Evolutionary conservation across 2,797 vertebrate genomes (phyloP).

Genomic region (Monodelphis domestica): DNA sequence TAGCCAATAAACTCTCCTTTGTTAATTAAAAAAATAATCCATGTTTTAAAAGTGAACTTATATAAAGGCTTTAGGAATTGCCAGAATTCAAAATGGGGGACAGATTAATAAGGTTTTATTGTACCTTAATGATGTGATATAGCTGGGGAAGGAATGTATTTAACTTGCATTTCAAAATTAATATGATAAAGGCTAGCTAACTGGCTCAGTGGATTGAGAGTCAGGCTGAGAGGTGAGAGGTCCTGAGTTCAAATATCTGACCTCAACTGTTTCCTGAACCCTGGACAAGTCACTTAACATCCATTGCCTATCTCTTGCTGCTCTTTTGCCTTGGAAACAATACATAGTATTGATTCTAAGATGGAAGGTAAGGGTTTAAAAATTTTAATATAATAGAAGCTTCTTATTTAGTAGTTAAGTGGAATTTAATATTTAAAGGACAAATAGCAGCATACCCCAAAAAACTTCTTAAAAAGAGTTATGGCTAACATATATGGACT

Average conservation of each 20-base stretch:
- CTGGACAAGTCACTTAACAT: no score
- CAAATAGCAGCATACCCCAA: conserved; percentile 1
- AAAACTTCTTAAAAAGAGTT: not conserved
- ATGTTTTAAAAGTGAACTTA: conserved; percentile 22
- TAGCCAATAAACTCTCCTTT: not conserved
- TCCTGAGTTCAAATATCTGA: no score
- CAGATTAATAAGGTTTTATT: not conserved
- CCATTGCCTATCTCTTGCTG: no score
- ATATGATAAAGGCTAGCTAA: no score
- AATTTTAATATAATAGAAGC: not conserved
- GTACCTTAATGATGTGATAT: conserved; percentile 1
- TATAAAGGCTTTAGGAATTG: not conserved
- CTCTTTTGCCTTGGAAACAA: no score
- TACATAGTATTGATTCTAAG: no score
- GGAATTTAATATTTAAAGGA: conserved; percentile 16
- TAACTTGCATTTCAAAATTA: conserved; percentile 21
- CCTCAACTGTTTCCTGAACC: no score
- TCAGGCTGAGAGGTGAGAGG: no score
- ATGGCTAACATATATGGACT: not conserved
- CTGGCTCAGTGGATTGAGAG: no score
- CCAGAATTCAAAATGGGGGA: conserved; percentile 29
- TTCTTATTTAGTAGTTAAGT: not conserved
- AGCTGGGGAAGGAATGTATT: conserved; percentile 4
- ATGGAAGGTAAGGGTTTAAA: no score
- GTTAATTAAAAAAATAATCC: not conserved